A percentile compares a stretch with the other conserved stretches of the same genome.
Conservation (phyloP, 2,113 vertebrate species). For the Hemiscyllium ocellatum region DNA sequence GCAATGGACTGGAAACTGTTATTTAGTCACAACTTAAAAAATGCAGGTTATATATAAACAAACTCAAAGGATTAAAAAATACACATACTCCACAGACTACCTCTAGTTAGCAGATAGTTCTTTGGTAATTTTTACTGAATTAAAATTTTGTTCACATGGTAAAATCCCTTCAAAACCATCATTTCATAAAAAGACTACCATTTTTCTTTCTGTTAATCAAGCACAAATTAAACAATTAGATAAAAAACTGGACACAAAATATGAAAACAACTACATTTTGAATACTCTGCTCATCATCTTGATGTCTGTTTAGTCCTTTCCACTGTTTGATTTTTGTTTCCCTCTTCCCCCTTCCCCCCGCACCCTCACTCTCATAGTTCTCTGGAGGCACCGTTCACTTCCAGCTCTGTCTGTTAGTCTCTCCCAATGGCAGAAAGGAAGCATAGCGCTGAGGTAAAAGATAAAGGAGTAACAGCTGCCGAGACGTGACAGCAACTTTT, state of each 20-base stretch:
- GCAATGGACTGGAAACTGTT: neutral
- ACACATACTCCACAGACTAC: neutral
- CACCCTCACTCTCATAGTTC: neutral
- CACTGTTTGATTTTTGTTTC: neutral
- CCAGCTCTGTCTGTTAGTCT: constrained; percentile 30
- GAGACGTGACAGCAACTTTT: constrained; percentile 44
- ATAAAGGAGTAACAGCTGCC: constrained; percentile 44
- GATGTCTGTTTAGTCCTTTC: constrained; percentile 25
- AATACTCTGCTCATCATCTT: constrained; percentile 1
- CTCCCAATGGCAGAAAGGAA: constrained; percentile 38
- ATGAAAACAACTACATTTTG: constrained; percentile 39
- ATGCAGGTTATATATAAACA: constrained; percentile 1
- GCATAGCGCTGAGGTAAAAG: constrained; percentile 52
- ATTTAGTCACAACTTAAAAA: neutral
- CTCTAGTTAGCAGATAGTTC: constrained; percentile 52
- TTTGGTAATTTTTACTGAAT: constrained; percentile 65
- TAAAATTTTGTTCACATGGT: constrained; percentile 43
- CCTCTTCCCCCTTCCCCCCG: neutral
- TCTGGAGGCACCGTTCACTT: constrained; percentile 18
- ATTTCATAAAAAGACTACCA: constrained; percentile 43
- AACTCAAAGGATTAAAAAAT: neutral
- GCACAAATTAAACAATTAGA: constrained; percentile 38
- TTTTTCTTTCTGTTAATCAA: constrained; percentile 42
- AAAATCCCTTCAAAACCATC: constrained; percentile 44
- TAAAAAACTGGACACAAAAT: constrained; percentile 39